Conservation (phyloP, 2,797 vertebrate species). For the Champsocephalus esox region DNA sequence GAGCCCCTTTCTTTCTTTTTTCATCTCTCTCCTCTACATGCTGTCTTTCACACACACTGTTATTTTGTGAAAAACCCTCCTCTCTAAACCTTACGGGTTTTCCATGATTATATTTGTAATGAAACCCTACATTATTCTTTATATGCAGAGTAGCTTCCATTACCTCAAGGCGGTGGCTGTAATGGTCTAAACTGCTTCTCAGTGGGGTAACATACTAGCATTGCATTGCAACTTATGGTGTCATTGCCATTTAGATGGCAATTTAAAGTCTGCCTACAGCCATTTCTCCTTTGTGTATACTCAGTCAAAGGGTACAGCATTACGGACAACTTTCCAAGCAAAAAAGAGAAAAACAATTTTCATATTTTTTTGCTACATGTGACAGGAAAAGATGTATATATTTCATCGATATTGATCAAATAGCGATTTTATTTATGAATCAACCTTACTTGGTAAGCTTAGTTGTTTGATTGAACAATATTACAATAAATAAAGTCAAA, state of each 20-base stretch:
- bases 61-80: not conserved
- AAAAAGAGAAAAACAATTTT: conserved; percentile 4
- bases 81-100: conserved; percentile 18
- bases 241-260: conserved; percentile 57
- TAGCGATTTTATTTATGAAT: not conserved
- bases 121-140: conserved; percentile 24
- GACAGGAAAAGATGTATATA: not conserved
- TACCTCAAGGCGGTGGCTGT: conserved; percentile 38
- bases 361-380: not conserved
- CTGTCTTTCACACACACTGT: not conserved
- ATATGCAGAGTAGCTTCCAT: conserved; percentile 28
- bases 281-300: conserved; percentile 31
- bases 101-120: conserved; percentile 23
- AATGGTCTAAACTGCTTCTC: conserved; percentile 47
- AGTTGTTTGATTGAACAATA: not conserved
- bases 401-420: conserved; percentile 1
- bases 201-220: conserved; percentile 34
- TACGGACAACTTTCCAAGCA: conserved; percentile 2
- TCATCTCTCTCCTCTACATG: not conserved
- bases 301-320: conserved; percentile 23
- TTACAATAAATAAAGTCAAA: not conserved
- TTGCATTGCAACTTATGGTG: conserved; percentile 40
- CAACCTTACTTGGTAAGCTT: not conserved
- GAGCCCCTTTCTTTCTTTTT: not conserved
- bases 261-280: conserved; percentile 45